A percentile compares a stretch with the other conserved stretches of the same genome.
Evolutionary conservation across 2,113 vertebrate species (phyloP).

Genomic region (Ochotona curzoniae): DNA sequence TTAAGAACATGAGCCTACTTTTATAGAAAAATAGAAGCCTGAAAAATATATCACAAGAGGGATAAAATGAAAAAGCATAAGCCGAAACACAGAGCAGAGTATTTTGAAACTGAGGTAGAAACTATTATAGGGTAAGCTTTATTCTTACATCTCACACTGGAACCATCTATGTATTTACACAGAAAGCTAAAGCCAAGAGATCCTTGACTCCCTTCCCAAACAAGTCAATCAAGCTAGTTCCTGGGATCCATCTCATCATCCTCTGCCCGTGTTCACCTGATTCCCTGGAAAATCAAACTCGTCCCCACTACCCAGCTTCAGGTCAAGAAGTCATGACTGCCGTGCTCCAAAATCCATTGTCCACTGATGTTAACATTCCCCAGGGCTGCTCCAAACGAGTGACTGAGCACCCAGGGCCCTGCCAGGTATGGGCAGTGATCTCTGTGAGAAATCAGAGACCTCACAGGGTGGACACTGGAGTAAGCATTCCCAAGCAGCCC

Average conservation of each 20-base stretch:
- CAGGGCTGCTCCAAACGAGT: background rate
- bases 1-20: background rate
- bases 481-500: background rate
- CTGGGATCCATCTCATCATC: background rate
- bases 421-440: background rate
- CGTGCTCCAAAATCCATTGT: background rate
- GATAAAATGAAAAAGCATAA: background rate
- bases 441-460: background rate
- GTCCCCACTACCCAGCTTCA: too few relatives aligned
- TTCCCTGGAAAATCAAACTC: background rate
- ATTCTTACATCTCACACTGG: background rate
- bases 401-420: background rate
- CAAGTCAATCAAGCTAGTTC: background rate
- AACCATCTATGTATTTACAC: background rate
- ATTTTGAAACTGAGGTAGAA: background rate
- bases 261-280: background rate
- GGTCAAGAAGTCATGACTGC: background rate
- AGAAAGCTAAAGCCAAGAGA: slow-evolving; percentile 10
- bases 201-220: background rate
- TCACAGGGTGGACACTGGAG: background rate
- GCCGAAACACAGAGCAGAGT: background rate
- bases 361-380: background rate
- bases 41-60: background rate
- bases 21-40: background rate
- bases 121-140: too few relatives aligned